Evolutionary conservation across 2,797 vertebrate genomes (phyloP).

Genomic region (Alauda arvensis): DNA sequence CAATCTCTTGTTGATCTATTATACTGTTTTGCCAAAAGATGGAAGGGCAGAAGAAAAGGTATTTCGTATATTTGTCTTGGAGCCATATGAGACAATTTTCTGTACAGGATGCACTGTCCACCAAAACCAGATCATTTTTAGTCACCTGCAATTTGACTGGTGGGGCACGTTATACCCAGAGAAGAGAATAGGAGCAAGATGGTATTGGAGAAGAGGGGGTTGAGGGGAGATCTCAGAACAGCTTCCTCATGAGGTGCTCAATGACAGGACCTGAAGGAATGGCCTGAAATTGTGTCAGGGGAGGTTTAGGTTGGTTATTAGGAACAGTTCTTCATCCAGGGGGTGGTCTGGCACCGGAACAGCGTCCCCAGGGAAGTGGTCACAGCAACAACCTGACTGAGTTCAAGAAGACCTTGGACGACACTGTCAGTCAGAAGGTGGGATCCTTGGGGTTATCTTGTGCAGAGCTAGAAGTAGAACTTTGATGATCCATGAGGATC

Average conservation of each 20-base stretch:
- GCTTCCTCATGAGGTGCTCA: not conserved
- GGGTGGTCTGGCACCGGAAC: not conserved
- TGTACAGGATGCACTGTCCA: not conserved
- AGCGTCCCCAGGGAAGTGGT: not conserved
- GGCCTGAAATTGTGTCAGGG: not conserved
- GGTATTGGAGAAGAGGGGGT: not conserved
- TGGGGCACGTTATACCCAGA: not conserved
- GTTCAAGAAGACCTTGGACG: not conserved
- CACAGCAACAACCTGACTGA: not conserved
- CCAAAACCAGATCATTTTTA: not conserved
- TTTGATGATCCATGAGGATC: not conserved
- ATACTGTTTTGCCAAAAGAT: too few relatives aligned
- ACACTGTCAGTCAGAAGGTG: not conserved
- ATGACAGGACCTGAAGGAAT: fast-evolving
- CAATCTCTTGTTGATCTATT: too few relatives aligned
- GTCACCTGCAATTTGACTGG: not conserved
- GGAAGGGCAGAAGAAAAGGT: not conserved
- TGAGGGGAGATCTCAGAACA: not conserved
- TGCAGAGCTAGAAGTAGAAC: not conserved
- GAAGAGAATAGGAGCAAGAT: not conserved
- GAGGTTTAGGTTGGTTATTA: not conserved
- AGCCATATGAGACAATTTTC: not conserved
- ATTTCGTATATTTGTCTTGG: not conserved
- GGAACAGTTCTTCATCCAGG: not conserved
- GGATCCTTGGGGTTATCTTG: not conserved